Evolutionary conservation across 2,888 invertebrate species (phyloP).

Genomic region (Drosophila algonquin): DNA sequence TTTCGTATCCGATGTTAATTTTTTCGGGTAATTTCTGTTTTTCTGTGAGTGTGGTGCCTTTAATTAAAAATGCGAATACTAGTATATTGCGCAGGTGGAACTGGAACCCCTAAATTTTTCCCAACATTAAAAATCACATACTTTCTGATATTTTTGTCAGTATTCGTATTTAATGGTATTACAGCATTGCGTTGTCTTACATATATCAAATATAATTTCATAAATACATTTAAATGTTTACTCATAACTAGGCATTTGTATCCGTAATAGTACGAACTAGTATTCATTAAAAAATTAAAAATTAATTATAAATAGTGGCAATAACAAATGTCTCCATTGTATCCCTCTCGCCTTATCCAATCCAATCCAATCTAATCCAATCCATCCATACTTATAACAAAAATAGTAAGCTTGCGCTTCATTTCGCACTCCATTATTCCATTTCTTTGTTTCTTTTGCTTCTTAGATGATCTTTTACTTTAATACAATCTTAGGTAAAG

Average conservation of each 20-base stretch:
- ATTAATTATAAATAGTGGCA: constrained; percentile 69
- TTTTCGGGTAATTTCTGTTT: too few relatives aligned
- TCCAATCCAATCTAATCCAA: constrained; percentile 5
- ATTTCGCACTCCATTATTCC: constrained; percentile 36
- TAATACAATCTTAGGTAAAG: constrained; percentile 79
- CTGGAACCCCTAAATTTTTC: not conserved
- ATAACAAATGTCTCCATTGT: constrained; percentile 58
- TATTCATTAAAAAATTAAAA: constrained; percentile 63
- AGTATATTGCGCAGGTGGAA: too few relatives aligned
- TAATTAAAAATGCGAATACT: too few relatives aligned
- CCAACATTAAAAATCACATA: constrained; percentile 13
- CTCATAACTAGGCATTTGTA: constrained; percentile 68
- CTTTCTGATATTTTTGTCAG: constrained; percentile 58
- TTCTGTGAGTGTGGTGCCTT: too few relatives aligned
- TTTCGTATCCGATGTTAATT: too few relatives aligned
- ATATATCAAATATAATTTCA: constrained; percentile 68
- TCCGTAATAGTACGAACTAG: constrained; percentile 43
- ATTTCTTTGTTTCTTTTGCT: constrained; percentile 38
- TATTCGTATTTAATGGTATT: constrained; percentile 68
- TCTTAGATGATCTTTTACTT: constrained; percentile 33
- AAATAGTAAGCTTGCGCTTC: constrained; percentile 63
- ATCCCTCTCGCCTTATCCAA: constrained; percentile 7
- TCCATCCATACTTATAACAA: constrained; percentile 60
- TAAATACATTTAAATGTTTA: constrained; percentile 65
- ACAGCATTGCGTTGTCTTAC: constrained; percentile 76